These are phyloP conservation scores for Mizuhopecten yessoensis DNA, from an alignment of 1,140 invertebrate species.

Conservation along the genomic window DNA sequence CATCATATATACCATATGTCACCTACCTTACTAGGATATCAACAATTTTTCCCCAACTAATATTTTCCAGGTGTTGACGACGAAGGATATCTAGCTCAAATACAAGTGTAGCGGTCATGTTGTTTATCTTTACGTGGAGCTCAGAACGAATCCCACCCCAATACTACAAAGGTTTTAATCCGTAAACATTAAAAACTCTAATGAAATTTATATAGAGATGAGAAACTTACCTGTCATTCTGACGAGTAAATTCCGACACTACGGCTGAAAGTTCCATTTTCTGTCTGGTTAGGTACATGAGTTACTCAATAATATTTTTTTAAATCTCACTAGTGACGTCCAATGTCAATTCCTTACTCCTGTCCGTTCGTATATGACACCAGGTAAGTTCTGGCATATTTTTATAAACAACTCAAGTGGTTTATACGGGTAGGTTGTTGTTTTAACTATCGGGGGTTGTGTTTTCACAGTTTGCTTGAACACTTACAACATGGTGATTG, in stretches of 20 bases:
- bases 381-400: background rate
- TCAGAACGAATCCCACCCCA: too few species aligned
- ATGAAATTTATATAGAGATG: background rate
- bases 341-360: background rate
- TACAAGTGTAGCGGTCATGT: background rate
- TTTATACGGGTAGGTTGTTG: background rate
- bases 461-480: background rate
- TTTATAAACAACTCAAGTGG: conserved; percentile 4
- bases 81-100: background rate
- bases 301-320: background rate
- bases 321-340: background rate
- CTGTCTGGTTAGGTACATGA: background rate
- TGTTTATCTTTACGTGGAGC: background rate
- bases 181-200: too few species aligned
- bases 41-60: background rate
- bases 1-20: background rate
- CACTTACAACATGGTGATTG: background rate
- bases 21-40: background rate
- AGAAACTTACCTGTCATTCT: background rate
- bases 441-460: background rate
- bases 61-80: background rate
- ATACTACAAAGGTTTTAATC: too few species aligned
- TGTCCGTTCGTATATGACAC: background rate
- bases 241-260: background rate
- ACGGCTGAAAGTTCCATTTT: background rate